A percentile compares a stretch with the other conserved stretches of the same genome.
phyloP scores from a whole-genome alignment of 2,888 invertebrate genomes.

The Troides helena region DNA sequence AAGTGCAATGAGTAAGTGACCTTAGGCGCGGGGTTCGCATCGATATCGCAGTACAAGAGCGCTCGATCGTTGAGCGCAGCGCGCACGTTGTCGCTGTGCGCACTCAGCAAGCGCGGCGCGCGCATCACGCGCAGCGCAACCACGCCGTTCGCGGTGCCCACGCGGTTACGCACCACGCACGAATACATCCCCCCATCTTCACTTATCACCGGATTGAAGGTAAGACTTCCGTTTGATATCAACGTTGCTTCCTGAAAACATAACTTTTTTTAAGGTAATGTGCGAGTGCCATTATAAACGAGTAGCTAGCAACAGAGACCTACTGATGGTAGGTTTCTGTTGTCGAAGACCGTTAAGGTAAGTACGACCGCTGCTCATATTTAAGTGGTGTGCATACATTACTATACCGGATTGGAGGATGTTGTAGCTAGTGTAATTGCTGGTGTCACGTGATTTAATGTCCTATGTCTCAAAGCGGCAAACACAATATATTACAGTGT shows the following conservation, averaged over 20 bases:
- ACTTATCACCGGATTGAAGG: conserved; percentile 55
- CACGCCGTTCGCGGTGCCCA: conserved; percentile 74
- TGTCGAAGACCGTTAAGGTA: no score
- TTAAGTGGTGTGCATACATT: no score
- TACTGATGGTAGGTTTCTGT: no score
- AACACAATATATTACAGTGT: no score
- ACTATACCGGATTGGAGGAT: no score
- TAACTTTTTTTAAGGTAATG: neutral
- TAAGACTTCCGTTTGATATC: conserved; percentile 48
- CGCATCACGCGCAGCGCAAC: conserved; percentile 78
- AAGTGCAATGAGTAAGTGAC: conserved; percentile 38
- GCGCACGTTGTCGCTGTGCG: neutral
- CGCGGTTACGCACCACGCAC: conserved; percentile 81
- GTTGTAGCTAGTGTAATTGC: no score
- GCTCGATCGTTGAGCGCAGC: conserved; percentile 50
- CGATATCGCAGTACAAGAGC: conserved; percentile 55
- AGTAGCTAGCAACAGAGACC: no score
- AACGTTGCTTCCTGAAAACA: conserved; percentile 57
- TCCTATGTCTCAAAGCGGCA: no score
- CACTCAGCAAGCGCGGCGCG: conserved; percentile 49
- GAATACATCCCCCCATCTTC: conserved; percentile 76
- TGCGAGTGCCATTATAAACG: no score
- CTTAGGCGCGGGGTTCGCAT: conserved; percentile 62
- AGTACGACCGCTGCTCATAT: no score
- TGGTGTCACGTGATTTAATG: no score